Base-by-base conservation (phyloP, 2,797 vertebrate species). In the Crax fasciolata region DNA sequence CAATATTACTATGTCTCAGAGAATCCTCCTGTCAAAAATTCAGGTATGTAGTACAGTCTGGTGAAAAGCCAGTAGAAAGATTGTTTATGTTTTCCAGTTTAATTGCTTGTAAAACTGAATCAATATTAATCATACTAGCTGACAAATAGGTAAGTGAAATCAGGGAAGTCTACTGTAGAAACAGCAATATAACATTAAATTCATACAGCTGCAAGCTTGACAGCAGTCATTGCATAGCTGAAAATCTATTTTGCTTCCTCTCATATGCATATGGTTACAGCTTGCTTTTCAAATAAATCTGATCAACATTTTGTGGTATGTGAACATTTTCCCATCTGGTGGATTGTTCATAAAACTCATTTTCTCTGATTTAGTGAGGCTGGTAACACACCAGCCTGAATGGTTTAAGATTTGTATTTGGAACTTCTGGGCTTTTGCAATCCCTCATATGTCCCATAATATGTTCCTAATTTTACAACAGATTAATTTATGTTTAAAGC, bases 301-400 rank as follows among this genome's bases (percentile, higher is more conserved):
- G 95, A 96, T 94, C 96, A 97, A 96, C 49, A 39, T 95, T 97
- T 93, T 95, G 68, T 94, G 77, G 70, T 90, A 97, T 97, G 96
- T 97, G 96, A 98, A 95, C 80, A 97, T 96, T 97, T 98, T 95
- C 91, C 97, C 97, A 97, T 98, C 97, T 98, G 98, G 93, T 96
- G 77, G 73, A 94, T 92, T 97, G 97, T 96, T 97, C 93, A 93
- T 97, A 97, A 98, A 97, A 97, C 87, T 97, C 81, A 96, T 98
- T 97, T 97, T 72, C 93, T 86, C 32, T 97, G 96, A 98, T 97
- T 98, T 98, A 97, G 71, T 94, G 91, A 86, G 74, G 75, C 38
- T 94, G 89, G 58, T 67, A 97, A 72, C 48, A 82, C 59, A 92
- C 9, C 43, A 96, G 72, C 76, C 82, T 96, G 92, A 95, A 95